Conservation (phyloP, 2,113 vertebrate species). For the Rhynchopsitta pachyrhyncha region DNA sequence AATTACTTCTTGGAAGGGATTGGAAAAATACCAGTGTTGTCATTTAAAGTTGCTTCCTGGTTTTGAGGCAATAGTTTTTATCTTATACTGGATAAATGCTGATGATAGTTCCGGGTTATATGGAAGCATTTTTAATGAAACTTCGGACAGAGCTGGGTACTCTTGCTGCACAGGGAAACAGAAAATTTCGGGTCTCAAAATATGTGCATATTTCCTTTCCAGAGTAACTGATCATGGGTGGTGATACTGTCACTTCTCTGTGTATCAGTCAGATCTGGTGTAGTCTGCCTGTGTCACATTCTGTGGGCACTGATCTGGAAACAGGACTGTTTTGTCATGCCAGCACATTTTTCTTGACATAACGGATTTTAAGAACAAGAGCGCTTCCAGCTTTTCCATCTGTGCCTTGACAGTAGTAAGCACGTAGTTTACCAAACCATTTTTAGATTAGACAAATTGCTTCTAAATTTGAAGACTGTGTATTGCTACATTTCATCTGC, state of each 20-base stretch:
- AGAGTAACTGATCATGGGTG: not conserved
- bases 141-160: not conserved
- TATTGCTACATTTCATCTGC: not conserved
- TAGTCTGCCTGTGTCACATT: not conserved
- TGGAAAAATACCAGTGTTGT: not conserved
- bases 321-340: not conserved
- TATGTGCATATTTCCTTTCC: accelerated
- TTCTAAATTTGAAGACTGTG: not conserved
- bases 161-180: not conserved
- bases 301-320: not conserved
- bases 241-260: not conserved
- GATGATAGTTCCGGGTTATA: not conserved
- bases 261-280: not conserved
- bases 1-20: not conserved
- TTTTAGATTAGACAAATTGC: not conserved
- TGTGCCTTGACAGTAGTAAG: not conserved
- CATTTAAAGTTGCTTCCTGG: not conserved
- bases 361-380: not conserved
- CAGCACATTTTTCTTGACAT: not conserved
- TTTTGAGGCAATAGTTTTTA: not conserved
- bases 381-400: not conserved
- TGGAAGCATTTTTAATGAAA: not conserved
- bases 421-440: accelerated
- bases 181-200: not conserved
- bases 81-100: not conserved